Evolutionary conservation across 2,888 invertebrate species (phyloP).

Genomic region (Ormyrus pomaceus): DNA sequence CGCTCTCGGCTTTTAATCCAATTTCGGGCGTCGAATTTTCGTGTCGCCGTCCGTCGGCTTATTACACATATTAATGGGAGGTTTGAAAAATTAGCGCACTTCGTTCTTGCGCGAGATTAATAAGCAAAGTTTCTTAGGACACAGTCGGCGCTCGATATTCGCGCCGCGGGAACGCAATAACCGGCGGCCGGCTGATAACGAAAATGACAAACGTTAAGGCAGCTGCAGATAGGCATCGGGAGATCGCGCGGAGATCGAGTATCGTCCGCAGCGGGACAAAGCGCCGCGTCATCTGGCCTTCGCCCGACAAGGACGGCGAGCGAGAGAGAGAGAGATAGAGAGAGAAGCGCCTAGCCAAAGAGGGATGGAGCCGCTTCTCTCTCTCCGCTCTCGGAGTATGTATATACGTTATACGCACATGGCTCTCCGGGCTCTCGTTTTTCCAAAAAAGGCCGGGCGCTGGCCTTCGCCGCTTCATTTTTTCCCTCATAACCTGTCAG

Average conservation of each 20-base stretch:
- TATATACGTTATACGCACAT: neutral
- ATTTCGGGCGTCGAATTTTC: too few species aligned
- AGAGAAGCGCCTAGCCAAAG: slow-evolving; percentile 3
- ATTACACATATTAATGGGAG: too few species aligned
- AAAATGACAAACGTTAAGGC: slow-evolving; percentile 26
- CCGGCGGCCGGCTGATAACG: too few species aligned
- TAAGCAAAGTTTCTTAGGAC: neutral
- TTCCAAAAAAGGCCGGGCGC: slow-evolving; percentile 28
- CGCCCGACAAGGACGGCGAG: slow-evolving; percentile 47
- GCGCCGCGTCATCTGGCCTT: slow-evolving; percentile 61
- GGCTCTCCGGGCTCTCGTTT: slow-evolving; percentile 5
- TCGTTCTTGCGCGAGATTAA: neutral
- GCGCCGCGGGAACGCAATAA: too few species aligned
- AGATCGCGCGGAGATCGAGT: neutral
- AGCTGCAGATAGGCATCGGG: slow-evolving; percentile 32
- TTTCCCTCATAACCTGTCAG: neutral
- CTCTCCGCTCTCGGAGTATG: neutral
- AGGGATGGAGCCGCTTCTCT: slow-evolving; percentile 7
- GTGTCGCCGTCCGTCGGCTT: too few species aligned
- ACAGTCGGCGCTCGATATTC: too few species aligned
- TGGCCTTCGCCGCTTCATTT: slow-evolving; percentile 23
- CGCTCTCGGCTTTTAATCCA: too few species aligned
- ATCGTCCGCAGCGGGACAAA: slow-evolving; percentile 12
- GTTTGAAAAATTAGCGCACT: too few species aligned
- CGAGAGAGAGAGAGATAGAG: neutral